Conservation (phyloP, 2,797 vertebrate genomes). For the Lycodopsis pacificus region DNA sequence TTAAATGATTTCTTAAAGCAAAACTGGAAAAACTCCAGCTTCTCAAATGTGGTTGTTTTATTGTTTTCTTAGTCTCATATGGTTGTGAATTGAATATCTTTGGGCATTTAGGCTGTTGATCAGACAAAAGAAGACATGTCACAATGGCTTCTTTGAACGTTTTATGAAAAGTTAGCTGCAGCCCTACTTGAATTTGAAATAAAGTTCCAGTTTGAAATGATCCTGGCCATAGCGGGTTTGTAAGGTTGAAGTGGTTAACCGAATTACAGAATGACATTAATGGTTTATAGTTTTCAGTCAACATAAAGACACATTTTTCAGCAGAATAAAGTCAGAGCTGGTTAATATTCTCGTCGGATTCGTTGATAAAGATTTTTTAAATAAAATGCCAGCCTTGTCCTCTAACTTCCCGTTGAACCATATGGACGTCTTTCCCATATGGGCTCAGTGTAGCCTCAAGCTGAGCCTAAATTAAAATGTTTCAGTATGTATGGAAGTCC, state of each 20-base stretch:
- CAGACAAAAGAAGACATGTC: neutral
- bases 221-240: neutral
- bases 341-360: neutral
- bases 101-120: neutral
- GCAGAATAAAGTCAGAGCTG: conserved; percentile 6
- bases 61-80: neutral
- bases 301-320: neutral
- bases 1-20: neutral
- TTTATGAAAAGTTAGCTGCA: neutral
- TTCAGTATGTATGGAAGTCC: conserved; percentile 62
- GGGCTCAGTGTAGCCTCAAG: conserved; percentile 22
- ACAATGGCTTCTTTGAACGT: neutral
- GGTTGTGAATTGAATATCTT: neutral
- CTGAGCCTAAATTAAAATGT: conserved; percentile 38
- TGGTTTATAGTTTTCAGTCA: conserved; percentile 1
- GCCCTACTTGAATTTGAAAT: neutral
- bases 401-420: neutral
- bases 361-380: neutral
- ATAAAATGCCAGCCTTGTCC: neutral
- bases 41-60: neutral
- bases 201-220: neutral
- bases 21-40: neutral
- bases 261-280: neutral
- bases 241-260: neutral
- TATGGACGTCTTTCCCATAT: conserved; percentile 30